Evolutionary conservation across 2,888 invertebrate genomes (phyloP), one percentile per base, ranked within the genome.

Genomic region (Limenitis arthemis): DNA sequence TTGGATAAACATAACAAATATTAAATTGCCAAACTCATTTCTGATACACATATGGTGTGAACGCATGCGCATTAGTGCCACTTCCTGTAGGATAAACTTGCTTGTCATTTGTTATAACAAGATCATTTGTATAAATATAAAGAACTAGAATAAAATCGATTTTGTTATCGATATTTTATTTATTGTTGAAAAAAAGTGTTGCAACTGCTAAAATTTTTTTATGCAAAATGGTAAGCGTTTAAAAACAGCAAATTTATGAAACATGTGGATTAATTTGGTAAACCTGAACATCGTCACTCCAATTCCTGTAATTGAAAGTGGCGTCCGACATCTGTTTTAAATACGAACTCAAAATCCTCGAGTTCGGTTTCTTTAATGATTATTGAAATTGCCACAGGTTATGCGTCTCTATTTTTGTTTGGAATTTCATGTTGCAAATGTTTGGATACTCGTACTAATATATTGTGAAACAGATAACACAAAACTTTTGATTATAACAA

Each of bases 321-420:
- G 70, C 64, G 60, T 61, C 72, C 67, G 68, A 73, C 70, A 73
- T 72, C 73, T 75, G 74, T 71, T 72, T 69, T 62, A 65, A 70
- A 73, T 70, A 65, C 66, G 61, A 69, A 71, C 70, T 69, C 68
- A 65, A 72, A 73, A 70, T 67, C 70, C 68, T 71, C 69, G 67
- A 70, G 72, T 70, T 67, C 73, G 66, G 65, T 67, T 71, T 72
- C 76, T 75, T 73, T 79, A 82, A 81, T 80, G 80, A 79, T 81
- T 79, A 81, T 82, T 80, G 81, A 79, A 79, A 79, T 77, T 73
- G 77, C 75, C 79, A 73, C 74, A 74, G 68, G 58, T 58, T 64
- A 64, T 65, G 67, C 67, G 64, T 65, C 67, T 76, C 82, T 82
- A 82, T 79, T 79, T 80, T 73, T 69, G 77, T 68, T 65, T 58